A percentile compares a stretch with the other conserved stretches of the same genome.
phyloP scores from a whole-genome alignment of 2,888 invertebrate genomes.

The Dendrolimus pini region DNA sequence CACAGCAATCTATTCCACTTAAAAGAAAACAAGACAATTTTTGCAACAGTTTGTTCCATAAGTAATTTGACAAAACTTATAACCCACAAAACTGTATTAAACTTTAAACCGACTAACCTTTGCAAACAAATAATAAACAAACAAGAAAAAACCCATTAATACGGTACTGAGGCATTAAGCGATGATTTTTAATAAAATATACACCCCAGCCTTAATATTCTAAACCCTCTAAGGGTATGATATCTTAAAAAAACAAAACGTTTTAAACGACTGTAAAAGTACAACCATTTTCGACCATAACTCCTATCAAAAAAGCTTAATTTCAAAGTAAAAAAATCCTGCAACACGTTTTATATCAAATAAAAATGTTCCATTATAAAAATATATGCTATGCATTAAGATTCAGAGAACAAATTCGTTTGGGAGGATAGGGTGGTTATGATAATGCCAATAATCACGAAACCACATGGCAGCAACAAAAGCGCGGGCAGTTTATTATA shows the following conservation, averaged over 20 bases:
- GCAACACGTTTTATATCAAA: too few relatives aligned
- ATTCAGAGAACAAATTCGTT: too few relatives aligned
- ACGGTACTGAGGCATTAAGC: conserved; percentile 36
- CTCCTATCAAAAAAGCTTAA: neutral
- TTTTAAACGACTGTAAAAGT: neutral
- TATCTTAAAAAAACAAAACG: conserved; percentile 8
- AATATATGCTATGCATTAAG: too few relatives aligned
- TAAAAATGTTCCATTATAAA: too few relatives aligned
- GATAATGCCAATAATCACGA: conserved; percentile 21
- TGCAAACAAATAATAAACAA: conserved; percentile 36
- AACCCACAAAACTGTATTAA: too few relatives aligned
- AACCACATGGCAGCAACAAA: neutral
- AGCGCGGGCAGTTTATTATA: conserved; percentile 58
- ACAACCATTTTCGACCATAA: conserved; percentile 7
- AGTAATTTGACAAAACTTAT: too few relatives aligned
- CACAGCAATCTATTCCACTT: too few relatives aligned
- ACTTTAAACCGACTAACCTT: too few relatives aligned
- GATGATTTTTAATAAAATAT: conserved; percentile 67
- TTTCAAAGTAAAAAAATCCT: conserved; percentile 19
- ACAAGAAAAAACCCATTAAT: conserved; percentile 36
- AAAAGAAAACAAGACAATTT: too few relatives aligned
- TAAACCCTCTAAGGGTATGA: conserved; percentile 43
- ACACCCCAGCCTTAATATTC: conserved; percentile 56
- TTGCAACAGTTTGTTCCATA: too few relatives aligned
- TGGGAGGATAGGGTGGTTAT: neutral